Base-by-base conservation (phyloP, 2,888 invertebrate genomes). In the Buathra laborator region DNA sequence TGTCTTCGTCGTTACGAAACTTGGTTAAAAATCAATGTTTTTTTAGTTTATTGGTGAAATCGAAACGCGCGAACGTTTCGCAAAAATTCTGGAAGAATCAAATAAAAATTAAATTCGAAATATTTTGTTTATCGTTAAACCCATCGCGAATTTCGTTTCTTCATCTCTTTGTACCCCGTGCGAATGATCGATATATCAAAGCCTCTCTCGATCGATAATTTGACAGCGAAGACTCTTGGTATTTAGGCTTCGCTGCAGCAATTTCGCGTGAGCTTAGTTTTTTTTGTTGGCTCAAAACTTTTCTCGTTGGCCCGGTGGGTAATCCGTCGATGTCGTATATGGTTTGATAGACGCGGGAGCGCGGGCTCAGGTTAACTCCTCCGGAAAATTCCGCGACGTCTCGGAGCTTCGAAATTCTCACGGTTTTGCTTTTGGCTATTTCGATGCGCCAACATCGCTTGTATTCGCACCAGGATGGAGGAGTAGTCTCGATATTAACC, bases 261-360 rank as follows among this genome's bases (percentile, higher is more conserved):
- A 79, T 59, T 71, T 71, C 56, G 43, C 76, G 44, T 37, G 51
- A 82, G 56, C 6, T 9, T 37, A 37, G 2, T 37, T 37, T 37
- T 37, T 37, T 76, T 70, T 82, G 14, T 83, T 85, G 82, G 82
- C 82, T 85, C 71, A 71, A 12, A 51, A 75, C 51, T 16, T 66
- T 44, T 48, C 62, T 37, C 46, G 64, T 48, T 59, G 62, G 48
- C 37, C 37, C 37, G 37, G 37, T 43, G 43, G 19, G 79, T 71
- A 51, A 85, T 85, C 44, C 81, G 48, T 64, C 68, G 16, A 56
- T 51, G 71, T 67, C 71, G 43, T 48, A 51, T 59, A 48, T 67
- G 46, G 66, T 82, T 48, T 76, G 82, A 85, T 79, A n/a, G 67
- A 76, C 79, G 53, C 37, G 46, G 53, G 46, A 68, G 46, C 78